Conservation (phyloP, 2,797 vertebrate species). For the Argentina silus region DNA sequence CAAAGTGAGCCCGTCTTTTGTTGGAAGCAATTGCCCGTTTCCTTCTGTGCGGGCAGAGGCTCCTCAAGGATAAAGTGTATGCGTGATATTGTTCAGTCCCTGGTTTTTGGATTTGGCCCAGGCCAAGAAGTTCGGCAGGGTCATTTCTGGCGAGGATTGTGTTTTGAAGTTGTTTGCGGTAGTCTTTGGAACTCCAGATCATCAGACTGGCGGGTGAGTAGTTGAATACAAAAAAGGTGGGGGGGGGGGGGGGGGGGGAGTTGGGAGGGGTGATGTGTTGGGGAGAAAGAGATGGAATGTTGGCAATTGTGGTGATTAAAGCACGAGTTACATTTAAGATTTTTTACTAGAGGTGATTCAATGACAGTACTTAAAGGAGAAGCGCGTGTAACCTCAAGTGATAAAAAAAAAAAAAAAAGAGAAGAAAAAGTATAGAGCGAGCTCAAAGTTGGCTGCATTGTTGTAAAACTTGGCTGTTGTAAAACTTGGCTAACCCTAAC, state of each 20-base stretch:
- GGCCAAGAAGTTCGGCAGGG: slow-evolving; percentile 66
- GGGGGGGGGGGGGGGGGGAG: slow-evolving; percentile 44
- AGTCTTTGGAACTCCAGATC: slow-evolving; percentile 76
- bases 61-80: slow-evolving; percentile 61
- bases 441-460: slow-evolving; percentile 70
- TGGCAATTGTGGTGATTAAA: slow-evolving; percentile 54
- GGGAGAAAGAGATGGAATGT: slow-evolving; percentile 53
- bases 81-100: slow-evolving; percentile 47
- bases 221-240: slow-evolving; percentile 46
- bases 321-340: slow-evolving; percentile 37
- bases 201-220: slow-evolving; percentile 85
- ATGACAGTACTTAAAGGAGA: slow-evolving; percentile 53
- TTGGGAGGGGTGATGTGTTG: slow-evolving; percentile 47
- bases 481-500: slow-evolving; percentile 51
- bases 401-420: slow-evolving; percentile 54
- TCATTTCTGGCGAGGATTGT: slow-evolving; percentile 71
- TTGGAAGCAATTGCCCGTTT: slow-evolving; percentile 82
- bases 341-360: slow-evolving; percentile 44
- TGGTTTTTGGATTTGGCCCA: slow-evolving; percentile 74
- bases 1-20: slow-evolving; percentile 89
- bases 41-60: slow-evolving; percentile 61
- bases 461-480: slow-evolving; percentile 64
- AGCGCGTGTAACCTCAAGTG: slow-evolving; percentile 60
- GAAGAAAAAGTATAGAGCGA: slow-evolving; percentile 45
- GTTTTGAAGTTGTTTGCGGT: slow-evolving; percentile 78